Evolutionary conservation across 2,888 invertebrate species (phyloP).

Genomic region (Drosophila prolongata): DNA sequence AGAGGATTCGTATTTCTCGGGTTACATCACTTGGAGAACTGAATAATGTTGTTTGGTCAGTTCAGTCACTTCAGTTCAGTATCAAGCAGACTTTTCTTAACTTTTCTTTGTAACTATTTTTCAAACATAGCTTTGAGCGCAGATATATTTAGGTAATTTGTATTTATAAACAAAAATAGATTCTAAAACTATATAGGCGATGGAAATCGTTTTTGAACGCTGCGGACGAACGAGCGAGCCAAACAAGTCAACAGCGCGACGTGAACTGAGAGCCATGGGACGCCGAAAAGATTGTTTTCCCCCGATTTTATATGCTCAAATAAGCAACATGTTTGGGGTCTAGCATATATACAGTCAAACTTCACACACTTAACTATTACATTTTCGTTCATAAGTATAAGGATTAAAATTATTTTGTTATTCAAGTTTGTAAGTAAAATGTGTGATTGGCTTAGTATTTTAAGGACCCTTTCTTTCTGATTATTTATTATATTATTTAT

Average conservation of each 20-base stretch:
- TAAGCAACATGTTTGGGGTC: background rate
- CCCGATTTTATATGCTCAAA: background rate
- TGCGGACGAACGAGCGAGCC: conserved; percentile 27
- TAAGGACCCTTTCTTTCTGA: background rate
- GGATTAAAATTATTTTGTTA: too few relatives aligned
- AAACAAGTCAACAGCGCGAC: conserved; percentile 39
- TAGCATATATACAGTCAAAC: background rate
- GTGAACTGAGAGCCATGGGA: conserved; percentile 60
- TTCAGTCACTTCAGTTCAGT: too few relatives aligned
- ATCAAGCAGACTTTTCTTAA: background rate
- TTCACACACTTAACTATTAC: background rate
- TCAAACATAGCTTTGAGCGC: background rate
- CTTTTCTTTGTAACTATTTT: background rate
- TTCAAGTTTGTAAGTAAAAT: too few relatives aligned
- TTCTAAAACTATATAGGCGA: conserved; percentile 58
- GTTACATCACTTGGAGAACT: conserved; percentile 62
- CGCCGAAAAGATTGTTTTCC: conserved; percentile 43
- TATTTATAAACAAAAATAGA: conserved; percentile 58
- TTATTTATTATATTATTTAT: background rate
- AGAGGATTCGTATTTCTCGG: conserved; percentile 16
- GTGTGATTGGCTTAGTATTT: too few relatives aligned
- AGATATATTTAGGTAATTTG: conserved; percentile 1
- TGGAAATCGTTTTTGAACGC: conserved; percentile 31
- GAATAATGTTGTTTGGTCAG: background rate
- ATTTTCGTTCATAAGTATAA: too few relatives aligned